Evolutionary conservation across 2,113 vertebrate species (phyloP).

Genomic region (Cyprinus carpio): DNA sequence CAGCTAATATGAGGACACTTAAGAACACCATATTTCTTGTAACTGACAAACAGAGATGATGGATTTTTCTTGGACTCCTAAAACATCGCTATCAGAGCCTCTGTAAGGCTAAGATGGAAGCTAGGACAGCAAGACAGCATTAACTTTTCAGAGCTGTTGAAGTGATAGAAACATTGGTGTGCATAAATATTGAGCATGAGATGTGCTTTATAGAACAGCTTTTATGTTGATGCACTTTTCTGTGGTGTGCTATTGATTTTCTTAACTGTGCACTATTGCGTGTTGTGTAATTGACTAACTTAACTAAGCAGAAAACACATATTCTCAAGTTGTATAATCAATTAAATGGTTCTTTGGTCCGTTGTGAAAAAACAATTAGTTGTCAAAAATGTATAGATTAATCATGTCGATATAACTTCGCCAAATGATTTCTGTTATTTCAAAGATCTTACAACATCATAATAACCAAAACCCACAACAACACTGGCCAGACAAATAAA

Average conservation of each 20-base stretch:
- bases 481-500: too few species aligned
- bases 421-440: too few species aligned
- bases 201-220: conserved; percentile 24
- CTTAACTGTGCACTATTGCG: conserved; percentile 38
- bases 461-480: too few species aligned
- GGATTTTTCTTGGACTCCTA: conserved; percentile 60
- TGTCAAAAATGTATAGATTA: too few species aligned
- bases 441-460: too few species aligned
- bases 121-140: neutral
- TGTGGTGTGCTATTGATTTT: conserved; percentile 17
- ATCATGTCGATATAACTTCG: too few species aligned
- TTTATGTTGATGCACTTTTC: conserved; percentile 19
- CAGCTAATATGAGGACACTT: conserved; percentile 67
- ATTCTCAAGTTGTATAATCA: neutral
- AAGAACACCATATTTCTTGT: conserved; percentile 72
- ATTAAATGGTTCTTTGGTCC: too few species aligned
- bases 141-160: neutral
- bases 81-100: neutral
- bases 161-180: neutral
- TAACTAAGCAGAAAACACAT: conserved; percentile 40
- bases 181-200: conserved; percentile 34
- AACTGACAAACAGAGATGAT: conserved; percentile 71
- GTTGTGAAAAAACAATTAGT: too few species aligned
- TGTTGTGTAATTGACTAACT: conserved; percentile 20
- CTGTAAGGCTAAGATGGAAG: neutral